Conservation (phyloP, 1,140 invertebrate species). For the Drosophila auraria region DNA sequence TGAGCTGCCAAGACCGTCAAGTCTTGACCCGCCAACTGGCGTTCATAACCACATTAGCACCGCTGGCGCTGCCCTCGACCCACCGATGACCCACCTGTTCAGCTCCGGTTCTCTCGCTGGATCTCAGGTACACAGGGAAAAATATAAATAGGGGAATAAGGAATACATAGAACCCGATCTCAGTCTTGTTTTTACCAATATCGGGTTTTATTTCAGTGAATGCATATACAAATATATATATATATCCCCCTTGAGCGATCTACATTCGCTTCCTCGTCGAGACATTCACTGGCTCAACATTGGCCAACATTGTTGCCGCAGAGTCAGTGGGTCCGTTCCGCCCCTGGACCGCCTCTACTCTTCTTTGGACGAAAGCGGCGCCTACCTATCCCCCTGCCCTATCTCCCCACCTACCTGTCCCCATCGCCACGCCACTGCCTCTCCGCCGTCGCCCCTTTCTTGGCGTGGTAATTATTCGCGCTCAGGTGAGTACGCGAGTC, state of each 20-base stretch:
- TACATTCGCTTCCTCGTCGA: constrained; percentile 61
- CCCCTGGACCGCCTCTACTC: constrained; percentile 55
- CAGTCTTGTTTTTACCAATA: no score
- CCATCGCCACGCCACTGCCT: neutral
- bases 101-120: neutral
- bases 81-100: constrained; percentile 39
- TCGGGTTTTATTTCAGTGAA: neutral
- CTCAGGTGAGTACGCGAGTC: constrained; percentile 80
- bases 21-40: constrained; percentile 61
- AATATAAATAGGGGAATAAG: neutral
- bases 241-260: constrained; percentile 47
- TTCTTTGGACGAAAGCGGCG: constrained; percentile 60
- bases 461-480: constrained; percentile 81
- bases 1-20: constrained; percentile 11
- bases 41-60: constrained; percentile 81
- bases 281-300: constrained; percentile 60
- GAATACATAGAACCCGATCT: no score
- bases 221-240: neutral
- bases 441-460: neutral
- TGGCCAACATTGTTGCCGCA: constrained; percentile 50
- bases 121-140: neutral
- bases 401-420: constrained; percentile 37
- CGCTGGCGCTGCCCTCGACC: constrained; percentile 70
- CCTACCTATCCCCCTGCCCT: constrained; percentile 26
- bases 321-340: constrained; percentile 47